Evolutionary conservation across 2,797 vertebrate species (phyloP).

Genomic region (Simalia tracyae): DNA sequence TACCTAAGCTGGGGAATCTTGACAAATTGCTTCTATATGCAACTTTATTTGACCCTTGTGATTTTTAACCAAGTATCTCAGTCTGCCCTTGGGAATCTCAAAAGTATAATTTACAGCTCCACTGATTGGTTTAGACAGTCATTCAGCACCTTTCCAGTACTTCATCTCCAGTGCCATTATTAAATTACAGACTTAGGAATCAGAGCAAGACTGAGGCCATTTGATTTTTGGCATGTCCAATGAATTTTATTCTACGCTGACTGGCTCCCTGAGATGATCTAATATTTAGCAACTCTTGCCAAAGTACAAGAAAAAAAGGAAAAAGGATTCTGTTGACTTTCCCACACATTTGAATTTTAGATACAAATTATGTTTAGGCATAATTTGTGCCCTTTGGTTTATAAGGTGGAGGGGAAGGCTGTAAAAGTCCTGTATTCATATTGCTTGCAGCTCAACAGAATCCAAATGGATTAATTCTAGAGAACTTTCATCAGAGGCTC

Average conservation of each 20-base stretch:
- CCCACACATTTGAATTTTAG: conserved; percentile 62
- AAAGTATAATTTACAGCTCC: conserved; percentile 48
- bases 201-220: conserved; percentile 40
- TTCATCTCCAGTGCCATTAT: conserved; percentile 10
- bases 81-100: conserved; percentile 45
- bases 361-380: conserved; percentile 62
- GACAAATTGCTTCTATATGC: conserved; percentile 39
- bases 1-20: not conserved
- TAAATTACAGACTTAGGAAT: conserved; percentile 59
- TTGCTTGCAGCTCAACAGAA: no score
- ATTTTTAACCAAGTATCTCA: conserved; percentile 48
- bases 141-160: conserved; percentile 56
- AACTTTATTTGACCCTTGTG: conserved; percentile 37
- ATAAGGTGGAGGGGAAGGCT: conserved; percentile 28
- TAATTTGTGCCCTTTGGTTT: conserved; percentile 59
- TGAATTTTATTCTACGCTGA: conserved; percentile 54
- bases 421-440: no score
- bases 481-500: no score
- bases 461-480: no score
- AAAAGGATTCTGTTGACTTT: conserved; percentile 54
- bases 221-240: conserved; percentile 57
- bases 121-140: conserved; percentile 39
- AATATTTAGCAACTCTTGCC: not conserved
- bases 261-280: conserved; percentile 35
- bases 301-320: conserved; percentile 46